A percentile compares a stretch with the other conserved stretches of the same genome.
These are phyloP conservation scores for Fopius arisanus DNA, from an alignment of 1,140 invertebrate species.

Conservation along the genomic window DNA sequence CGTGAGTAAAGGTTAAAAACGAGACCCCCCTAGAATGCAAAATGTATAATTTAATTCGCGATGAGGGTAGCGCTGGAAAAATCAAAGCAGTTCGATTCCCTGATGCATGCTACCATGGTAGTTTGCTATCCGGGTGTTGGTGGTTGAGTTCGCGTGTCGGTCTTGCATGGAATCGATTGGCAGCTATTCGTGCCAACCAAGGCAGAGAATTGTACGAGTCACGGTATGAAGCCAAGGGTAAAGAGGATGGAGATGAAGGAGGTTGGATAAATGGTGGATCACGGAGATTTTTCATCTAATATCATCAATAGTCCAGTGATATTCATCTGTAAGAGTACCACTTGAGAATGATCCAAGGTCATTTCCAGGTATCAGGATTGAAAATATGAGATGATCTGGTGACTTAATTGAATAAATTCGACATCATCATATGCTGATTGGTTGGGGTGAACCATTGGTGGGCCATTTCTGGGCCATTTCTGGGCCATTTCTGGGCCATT, in stretches of 20 bases:
- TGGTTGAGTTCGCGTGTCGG: conserved; percentile 13
- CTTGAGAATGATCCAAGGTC: neutral
- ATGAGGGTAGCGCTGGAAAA: neutral
- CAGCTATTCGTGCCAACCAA: conserved; percentile 15
- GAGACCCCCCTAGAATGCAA: conserved; percentile 9
- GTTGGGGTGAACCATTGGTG: neutral
- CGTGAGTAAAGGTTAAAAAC: neutral
- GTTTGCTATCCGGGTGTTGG: conserved; percentile 2
- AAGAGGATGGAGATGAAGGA: neutral
- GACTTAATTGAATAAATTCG: neutral
- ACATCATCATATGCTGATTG: neutral
- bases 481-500: too few relatives aligned
- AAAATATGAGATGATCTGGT: neutral
- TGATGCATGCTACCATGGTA: neutral
- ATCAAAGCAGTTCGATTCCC: conserved; percentile 2
- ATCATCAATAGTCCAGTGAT: neutral
- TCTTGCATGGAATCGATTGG: conserved; percentile 20
- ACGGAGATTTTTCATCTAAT: neutral
- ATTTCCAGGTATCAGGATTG: neutral
- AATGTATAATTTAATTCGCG: conserved; percentile 8
- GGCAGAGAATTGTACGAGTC: conserved; percentile 2
- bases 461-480: too few relatives aligned
- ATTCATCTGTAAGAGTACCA: neutral
- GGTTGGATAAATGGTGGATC: neutral
- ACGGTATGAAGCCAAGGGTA: conserved; percentile 2